These are phyloP conservation scores for Ageneiosus marmoratus DNA, from an alignment of 2,113 vertebrate species.

Conservation along the genomic window DNA sequence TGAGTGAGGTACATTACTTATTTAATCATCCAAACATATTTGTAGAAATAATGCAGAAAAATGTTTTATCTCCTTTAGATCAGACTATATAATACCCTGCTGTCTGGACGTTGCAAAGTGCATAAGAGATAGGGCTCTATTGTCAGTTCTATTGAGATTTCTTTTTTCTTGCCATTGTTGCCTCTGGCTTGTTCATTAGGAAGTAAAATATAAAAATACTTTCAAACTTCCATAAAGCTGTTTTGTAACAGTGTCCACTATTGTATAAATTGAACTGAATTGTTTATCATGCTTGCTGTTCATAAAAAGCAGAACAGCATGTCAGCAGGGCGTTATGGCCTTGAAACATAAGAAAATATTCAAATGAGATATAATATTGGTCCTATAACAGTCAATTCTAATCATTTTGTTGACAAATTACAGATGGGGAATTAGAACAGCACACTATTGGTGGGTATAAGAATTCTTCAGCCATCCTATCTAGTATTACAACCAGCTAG, in stretches of 20 bases:
- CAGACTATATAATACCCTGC: background rate
- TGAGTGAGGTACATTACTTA: background rate
- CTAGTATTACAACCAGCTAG: background rate
- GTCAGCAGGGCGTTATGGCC: background rate
- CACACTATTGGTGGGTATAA: background rate
- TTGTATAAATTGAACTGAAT: background rate
- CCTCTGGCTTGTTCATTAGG: background rate
- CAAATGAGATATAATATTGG: background rate
- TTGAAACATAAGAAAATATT: background rate
- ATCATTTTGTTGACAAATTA: background rate
- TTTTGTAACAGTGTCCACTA: background rate
- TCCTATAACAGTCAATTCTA: background rate
- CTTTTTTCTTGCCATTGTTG: background rate
- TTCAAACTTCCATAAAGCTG: background rate
- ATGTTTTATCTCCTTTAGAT: background rate
- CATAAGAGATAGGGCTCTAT: no score
- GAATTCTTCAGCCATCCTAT: background rate
- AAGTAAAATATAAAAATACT: background rate
- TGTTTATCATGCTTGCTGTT: background rate
- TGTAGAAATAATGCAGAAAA: background rate
- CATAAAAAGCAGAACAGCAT: background rate
- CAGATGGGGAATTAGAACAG: background rate
- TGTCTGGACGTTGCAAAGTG: background rate
- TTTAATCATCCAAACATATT: background rate
- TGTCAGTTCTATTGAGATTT: no score